Base-by-base conservation (phyloP, 1,140 invertebrate species). In the Bombus sibiricus region DNA sequence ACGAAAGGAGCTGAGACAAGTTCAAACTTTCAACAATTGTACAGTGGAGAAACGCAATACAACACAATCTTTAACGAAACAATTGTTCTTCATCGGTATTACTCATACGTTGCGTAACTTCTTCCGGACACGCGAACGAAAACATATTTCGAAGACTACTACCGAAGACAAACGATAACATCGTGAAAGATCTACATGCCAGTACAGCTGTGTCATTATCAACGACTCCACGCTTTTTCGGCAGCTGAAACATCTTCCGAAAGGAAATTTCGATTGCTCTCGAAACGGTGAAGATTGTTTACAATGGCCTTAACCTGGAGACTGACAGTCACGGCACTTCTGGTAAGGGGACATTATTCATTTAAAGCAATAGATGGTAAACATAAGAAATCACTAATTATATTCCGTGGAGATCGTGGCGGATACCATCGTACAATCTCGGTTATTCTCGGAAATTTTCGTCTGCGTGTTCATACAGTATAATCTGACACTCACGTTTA, bases 301-400 rank as follows among this genome's bases (percentile, higher is more conserved):
- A 18, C 57, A 15, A 89, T 89, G 88, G 76, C 87, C 53, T 25
- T 86, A 5, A 43, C 77, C 9, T 77, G 84, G 76, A 59, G 73
- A 1, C 22, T 89, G 43, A 13, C 77, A n/a, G 43, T 57, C 18
- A n/a, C 66, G n/a, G 47, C 41, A n/a, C 47, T 72, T 59, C 37
- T 86, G 88, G 87, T 89, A 83, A 69, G 86, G n/a, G 15, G n/a
- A 74, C 18, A 32, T 28, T 43, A 18, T 62, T n/a, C 32, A 0
- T 22, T 41, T 25, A 4, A n/a, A 82, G 34, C 43, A 28, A 43
- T 41, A 18, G 3, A 13, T 66, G 13, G 8, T 66, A 8, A 34
- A 66, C 13, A 22, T 18, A 39, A 37, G 4, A 59, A 37, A 85
- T 78, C 22, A 10, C 8, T 2, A 2, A 76, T 76, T 25, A n/a